Base-by-base conservation (phyloP, 2,797 vertebrate species). In the Alosa sapidissima region DNA sequence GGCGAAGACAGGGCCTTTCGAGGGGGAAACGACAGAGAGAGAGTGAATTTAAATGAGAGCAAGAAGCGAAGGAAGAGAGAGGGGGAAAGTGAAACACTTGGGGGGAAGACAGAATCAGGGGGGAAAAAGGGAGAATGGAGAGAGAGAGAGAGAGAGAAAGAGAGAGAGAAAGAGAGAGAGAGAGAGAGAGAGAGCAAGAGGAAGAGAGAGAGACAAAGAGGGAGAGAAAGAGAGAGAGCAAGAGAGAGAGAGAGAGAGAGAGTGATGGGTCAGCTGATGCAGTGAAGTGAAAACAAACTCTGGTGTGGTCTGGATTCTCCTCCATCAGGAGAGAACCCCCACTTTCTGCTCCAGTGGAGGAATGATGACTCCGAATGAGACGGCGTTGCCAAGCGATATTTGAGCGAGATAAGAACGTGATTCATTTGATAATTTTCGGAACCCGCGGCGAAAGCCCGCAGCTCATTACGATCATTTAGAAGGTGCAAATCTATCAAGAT, bases 221-320 rank as follows among this genome's bases (percentile, higher is more conserved):
- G 65, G 54, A 58, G 0, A 21, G 55, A 58, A 1, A 54, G 52
- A 3, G 54, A 58, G 19, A 55, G 16, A 55, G 13, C 11, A 11
- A 55, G 19, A 58, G n/a, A 58, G 55, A 58, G 55, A 19, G 14
- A 14, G 52, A 16, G 14, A 11, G 2, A 11, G 52, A 0, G 52
- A 4, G 13, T 4, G 52, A 2, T 14, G 21, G 83, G 81, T 45
- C 45, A n/a, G 84, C 89, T 90, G 92, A 93, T 90, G 91, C 88
- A 90, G 85, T 91, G 87, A 89, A 91, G 85, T 91, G 91, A 92
- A 93, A 93, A 94, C 91, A 93, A 93, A 92, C 89, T 85, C 24
- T 45, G 10, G 65, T 72, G 68, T 41, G 33, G 33, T 75, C 33
- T 75, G 68, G 33, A 75, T 14, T 41, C 68, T 75, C 62, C 62